Percentiles rank a stretch among this genome's conserved stretches.
phyloP scores from a whole-genome alignment of 23 tunicate genomes.

The Trididemnum nubilum region DNA sequence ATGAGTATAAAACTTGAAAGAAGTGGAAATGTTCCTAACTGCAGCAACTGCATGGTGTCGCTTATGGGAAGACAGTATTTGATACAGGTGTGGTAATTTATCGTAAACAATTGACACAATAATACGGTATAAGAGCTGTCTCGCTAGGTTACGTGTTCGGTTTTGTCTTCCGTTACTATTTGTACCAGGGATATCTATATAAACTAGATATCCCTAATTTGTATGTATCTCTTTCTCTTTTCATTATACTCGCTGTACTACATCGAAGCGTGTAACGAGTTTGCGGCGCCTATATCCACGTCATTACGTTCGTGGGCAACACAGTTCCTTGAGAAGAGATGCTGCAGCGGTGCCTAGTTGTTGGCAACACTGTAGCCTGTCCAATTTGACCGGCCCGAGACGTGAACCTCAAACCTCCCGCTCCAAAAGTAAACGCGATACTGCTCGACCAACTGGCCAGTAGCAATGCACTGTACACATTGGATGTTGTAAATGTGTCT shows the following conservation, averaged over 20 bases:
- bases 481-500: no score
- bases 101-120: no score
- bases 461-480: no score
- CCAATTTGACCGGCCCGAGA: background rate
- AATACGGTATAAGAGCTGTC: no score
- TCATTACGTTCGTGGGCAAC: background rate
- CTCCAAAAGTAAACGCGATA: background rate
- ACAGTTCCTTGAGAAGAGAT: background rate
- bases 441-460: no score
- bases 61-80: slow-evolving; percentile 89
- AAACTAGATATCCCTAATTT: no score
- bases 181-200: no score
- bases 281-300: background rate
- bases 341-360: background rate
- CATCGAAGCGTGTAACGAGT: background rate
- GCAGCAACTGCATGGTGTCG: slow-evolving; percentile 71
- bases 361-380: background rate
- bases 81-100: slow-evolving; percentile 64
- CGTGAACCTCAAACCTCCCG: background rate
- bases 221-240: no score
- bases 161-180: no score
- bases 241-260: background rate
- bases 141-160: no score
- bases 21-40: slow-evolving; percentile 63
- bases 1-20: slow-evolving; percentile 56